Evolutionary conservation across 2,113 vertebrate species (phyloP).

Genomic region (Aldabrachelys gigantea): DNA sequence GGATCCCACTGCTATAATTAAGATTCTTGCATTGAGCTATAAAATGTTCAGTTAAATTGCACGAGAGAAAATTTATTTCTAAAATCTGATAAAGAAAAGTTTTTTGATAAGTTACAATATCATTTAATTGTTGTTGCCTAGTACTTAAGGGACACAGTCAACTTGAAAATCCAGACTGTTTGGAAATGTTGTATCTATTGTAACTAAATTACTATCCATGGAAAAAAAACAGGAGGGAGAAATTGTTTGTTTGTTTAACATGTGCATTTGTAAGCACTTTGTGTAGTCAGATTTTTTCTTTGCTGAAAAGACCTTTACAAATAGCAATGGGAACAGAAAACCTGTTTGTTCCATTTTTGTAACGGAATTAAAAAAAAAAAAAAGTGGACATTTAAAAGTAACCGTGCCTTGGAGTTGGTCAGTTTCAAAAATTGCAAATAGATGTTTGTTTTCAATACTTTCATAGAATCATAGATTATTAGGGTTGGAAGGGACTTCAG

Average conservation of each 20-base stretch:
- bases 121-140: background rate
- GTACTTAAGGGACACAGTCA: background rate
- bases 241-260: background rate
- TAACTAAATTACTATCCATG: background rate
- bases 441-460: background rate
- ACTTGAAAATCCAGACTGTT: background rate
- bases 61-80: background rate
- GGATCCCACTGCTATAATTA: background rate
- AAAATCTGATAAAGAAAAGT: background rate
- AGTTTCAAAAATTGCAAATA: background rate
- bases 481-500: too few relatives aligned
- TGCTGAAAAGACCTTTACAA: background rate
- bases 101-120: background rate
- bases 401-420: background rate
- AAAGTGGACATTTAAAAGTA: background rate
- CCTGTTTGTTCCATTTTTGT: background rate
- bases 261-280: background rate
- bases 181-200: background rate
- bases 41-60: background rate
- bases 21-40: background rate
- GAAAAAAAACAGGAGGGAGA: background rate
- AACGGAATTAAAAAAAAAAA: background rate
- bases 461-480: background rate
- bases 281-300: background rate
- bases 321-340: background rate